phyloP scores from a whole-genome alignment of 2,797 vertebrate species.

The Micromesistius poutassou region DNA sequence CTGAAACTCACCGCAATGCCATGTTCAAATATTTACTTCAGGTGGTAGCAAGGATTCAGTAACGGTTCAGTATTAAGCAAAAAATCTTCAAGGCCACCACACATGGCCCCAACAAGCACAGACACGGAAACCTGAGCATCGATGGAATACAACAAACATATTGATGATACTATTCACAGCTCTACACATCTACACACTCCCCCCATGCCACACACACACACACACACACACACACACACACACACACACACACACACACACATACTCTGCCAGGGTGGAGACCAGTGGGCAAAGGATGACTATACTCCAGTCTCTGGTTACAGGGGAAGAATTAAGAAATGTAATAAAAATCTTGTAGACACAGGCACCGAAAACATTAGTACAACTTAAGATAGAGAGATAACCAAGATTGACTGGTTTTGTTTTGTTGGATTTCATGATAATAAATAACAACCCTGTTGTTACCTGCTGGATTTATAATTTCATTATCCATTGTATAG shows the following conservation, averaged over 20 bases:
- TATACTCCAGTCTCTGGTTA: not conserved
- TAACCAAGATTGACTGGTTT: not conserved
- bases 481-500: not conserved
- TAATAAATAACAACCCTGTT: not conserved
- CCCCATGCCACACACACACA: not conserved
- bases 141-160: not conserved
- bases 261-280: not conserved
- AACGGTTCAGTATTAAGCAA: not conserved
- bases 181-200: too few species aligned
- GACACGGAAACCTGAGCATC: not conserved
- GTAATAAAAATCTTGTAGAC: not conserved
- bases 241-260: constrained; percentile 19
- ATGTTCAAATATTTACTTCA: constrained; percentile 74
- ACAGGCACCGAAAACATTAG: not conserved
- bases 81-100: not conserved
- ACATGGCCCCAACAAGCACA: not conserved
- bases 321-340: not conserved
- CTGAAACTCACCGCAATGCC: constrained; percentile 47
- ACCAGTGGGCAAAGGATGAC: too few species aligned
- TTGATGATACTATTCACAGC: too few species aligned
- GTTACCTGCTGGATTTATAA: not conserved
- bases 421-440: not conserved
- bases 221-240: constrained; percentile 14
- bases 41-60: constrained; percentile 6
- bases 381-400: not conserved